Evolutionary conservation across 2,888 invertebrate species (phyloP), one percentile per base, ranked within the genome.

Genomic region (Apodemia mormo): DNA sequence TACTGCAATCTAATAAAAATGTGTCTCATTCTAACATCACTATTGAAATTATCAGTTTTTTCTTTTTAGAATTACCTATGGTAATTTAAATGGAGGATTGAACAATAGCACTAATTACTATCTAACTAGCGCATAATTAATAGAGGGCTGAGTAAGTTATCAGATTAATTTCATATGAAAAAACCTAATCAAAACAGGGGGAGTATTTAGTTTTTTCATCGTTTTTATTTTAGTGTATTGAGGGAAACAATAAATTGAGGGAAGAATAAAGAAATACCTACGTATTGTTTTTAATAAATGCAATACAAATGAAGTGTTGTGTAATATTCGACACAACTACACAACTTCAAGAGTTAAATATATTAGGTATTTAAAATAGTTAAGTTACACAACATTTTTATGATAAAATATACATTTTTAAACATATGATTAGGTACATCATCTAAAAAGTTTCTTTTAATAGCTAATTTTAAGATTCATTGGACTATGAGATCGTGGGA

Each of bases 291-390:
- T 30, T 33, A 37, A 33, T 49, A 8, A 49, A 69, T 73, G 76
- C 67, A 78, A 77, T 65, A 70, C 56, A 54, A 70, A 72, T 8
- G 68, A 69, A 67, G 68, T 75, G 70, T 77, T 77, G 77, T 77
- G 76, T 75, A 78, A 76, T 74, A 65, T 68, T 65, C 33, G 12
- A 71, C 65, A 64, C 56, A 56, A 67, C 68, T 68, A 22, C 22
- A 22, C 22, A 22, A 22, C 22, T 22, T 22, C 22, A 22, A 22
- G 22, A 22, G 22, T 22, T 22, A 22, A 22, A 22, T 22, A 22
- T 22, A 22, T 22, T 22, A 22, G 22, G 22, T 22, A 22, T 22
- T 22, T 22, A 22, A 22, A 22, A 22, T 22, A 22, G 22, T 22
- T 22, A 22, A 58, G 14, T 30, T 43, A 9, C 56, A 9, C 12